Conservation (phyloP, 2,888 invertebrate species). For the Caenorhabditis becei region DNA sequence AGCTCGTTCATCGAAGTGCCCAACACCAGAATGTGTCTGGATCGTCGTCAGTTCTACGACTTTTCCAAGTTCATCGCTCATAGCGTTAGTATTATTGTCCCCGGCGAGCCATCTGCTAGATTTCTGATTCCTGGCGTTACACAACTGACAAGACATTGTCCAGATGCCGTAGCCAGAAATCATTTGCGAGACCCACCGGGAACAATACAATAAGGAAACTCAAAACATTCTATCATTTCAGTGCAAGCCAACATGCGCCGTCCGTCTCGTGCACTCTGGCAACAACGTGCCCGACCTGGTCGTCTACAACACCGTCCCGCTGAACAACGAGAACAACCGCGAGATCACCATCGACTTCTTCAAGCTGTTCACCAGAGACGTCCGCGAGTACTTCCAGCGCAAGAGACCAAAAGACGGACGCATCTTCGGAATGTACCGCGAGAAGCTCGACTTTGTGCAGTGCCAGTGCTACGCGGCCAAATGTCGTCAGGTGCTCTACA, state of each 20-base stretch:
- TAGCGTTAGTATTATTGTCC: conserved; percentile 14
- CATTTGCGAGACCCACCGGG: too few relatives aligned
- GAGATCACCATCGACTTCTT: conserved; percentile 16
- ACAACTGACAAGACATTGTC: too few relatives aligned
- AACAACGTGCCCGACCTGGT: conserved; percentile 16
- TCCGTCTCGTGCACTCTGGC: conserved; percentile 26
- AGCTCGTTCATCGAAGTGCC: conserved; percentile 29
- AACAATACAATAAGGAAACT: too few relatives aligned
- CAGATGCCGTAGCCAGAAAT: too few relatives aligned
- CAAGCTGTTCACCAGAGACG: conserved; percentile 12
- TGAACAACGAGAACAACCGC: background rate
- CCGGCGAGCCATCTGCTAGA: too few relatives aligned
- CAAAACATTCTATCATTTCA: too few relatives aligned
- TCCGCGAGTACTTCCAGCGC: conserved; percentile 9
- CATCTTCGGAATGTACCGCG: conserved; percentile 6
- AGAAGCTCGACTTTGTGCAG: conserved; percentile 8
- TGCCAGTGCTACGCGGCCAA: conserved; percentile 1
- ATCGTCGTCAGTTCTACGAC: conserved; percentile 25
- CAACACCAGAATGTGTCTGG: conserved; percentile 10
- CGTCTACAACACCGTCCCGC: conserved; percentile 2
- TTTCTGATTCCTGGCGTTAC: too few relatives aligned
- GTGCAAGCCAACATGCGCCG: conserved; percentile 27
- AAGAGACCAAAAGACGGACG: too few relatives aligned
- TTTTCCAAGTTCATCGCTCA: conserved; percentile 28
- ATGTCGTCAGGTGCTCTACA: conserved; percentile 22